Evolutionary conservation across 2,888 invertebrate genomes (phyloP).

Genomic region (Ditula angustiorana): DNA sequence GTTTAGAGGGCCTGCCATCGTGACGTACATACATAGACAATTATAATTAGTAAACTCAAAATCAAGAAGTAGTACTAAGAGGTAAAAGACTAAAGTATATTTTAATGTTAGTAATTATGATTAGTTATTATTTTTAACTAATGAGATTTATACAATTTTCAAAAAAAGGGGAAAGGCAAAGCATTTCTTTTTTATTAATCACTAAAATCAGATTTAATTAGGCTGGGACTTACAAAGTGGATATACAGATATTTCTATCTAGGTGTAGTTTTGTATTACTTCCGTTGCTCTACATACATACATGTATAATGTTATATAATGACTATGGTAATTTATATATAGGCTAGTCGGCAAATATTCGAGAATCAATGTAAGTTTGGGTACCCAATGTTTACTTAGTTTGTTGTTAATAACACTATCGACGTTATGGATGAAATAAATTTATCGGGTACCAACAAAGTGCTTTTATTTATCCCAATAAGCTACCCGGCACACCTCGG

Average conservation of each 20-base stretch:
- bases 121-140: constrained; percentile 18
- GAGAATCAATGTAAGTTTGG: constrained; percentile 67
- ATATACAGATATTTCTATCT: constrained; percentile 52
- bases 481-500: too few relatives aligned
- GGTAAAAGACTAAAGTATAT: constrained; percentile 70
- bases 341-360: constrained; percentile 59
- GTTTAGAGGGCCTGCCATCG: constrained; percentile 14
- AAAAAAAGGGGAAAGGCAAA: constrained; percentile 58
- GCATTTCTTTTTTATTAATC: constrained; percentile 29
- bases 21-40: constrained; percentile 30
- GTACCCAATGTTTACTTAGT: constrained; percentile 71
- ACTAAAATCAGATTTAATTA: constrained; percentile 47
- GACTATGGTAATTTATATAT: constrained; percentile 61
- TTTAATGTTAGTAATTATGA: constrained; percentile 57
- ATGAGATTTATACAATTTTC: constrained; percentile 20
- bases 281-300: constrained; percentile 77
- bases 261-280: constrained; percentile 51
- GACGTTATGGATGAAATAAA: constrained; percentile 71
- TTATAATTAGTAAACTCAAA: constrained; percentile 27
- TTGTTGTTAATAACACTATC: constrained; percentile 72
- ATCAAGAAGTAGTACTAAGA: constrained; percentile 54
- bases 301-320: constrained; percentile 60
- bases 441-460: constrained; percentile 67
- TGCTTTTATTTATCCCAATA: constrained; percentile 48
- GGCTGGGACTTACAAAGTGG: constrained; percentile 69